These are phyloP conservation scores for Molossus alvarezi DNA, from an alignment of 2,797 vertebrate genomes.

Conservation along the genomic window DNA sequence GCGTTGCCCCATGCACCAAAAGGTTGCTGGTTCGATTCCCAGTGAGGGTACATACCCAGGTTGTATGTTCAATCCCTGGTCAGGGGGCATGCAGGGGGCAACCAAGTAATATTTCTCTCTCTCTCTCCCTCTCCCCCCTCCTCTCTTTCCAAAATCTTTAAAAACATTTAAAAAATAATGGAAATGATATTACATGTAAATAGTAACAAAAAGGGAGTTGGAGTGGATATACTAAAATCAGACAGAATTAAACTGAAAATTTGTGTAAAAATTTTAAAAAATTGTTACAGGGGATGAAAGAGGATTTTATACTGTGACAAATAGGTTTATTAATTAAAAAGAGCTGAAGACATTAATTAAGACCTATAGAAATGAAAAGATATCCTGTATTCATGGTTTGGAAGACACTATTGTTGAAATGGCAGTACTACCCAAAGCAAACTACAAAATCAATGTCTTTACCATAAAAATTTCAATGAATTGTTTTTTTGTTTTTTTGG, in stretches of 20 bases:
- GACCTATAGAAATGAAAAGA: background rate
- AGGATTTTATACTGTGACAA: background rate
- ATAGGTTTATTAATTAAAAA: background rate
- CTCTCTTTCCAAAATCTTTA: too few relatives aligned
- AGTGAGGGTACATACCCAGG: too few relatives aligned
- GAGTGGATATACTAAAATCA: background rate
- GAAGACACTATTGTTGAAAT: background rate
- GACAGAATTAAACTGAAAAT: background rate
- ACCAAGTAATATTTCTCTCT: too few relatives aligned
- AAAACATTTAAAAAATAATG: too few relatives aligned
- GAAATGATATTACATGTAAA: background rate
- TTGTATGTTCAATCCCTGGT: too few relatives aligned
- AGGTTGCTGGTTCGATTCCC: too few relatives aligned
- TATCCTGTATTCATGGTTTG: background rate
- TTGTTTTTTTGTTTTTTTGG: too few relatives aligned
- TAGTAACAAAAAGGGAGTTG: background rate
- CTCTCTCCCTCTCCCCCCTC: too few relatives aligned
- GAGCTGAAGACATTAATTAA: constrained; percentile 35
- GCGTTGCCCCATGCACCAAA: too few relatives aligned
- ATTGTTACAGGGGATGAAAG: background rate
- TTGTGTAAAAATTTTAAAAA: background rate
- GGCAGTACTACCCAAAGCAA: background rate
- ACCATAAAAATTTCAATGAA: background rate
- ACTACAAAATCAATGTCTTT: background rate
- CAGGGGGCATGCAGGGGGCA: too few relatives aligned